Evolutionary conservation across 2,888 invertebrate species (phyloP).

Genomic region (Monoplex corrugatus): DNA sequence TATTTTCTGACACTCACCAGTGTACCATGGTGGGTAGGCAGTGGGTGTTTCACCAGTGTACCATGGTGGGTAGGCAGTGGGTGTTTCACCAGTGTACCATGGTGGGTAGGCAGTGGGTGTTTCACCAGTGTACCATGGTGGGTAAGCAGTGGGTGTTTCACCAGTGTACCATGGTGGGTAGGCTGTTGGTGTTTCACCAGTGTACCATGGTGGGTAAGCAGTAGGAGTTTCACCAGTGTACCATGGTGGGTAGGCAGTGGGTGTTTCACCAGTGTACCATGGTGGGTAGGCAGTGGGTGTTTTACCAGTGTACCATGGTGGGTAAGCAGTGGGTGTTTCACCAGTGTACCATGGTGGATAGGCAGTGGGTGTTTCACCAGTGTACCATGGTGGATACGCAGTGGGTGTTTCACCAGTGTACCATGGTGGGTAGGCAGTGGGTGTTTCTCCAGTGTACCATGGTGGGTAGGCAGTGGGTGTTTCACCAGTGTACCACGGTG

Average conservation of each 20-base stretch:
- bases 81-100: constrained; percentile 42
- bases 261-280: background rate
- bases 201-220: background rate
- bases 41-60: constrained; percentile 48
- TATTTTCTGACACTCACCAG: too few relatives aligned
- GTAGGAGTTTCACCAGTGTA: background rate
- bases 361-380: background rate
- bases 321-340: background rate
- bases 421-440: background rate
- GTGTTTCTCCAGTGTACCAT: background rate
- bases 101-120: constrained; percentile 12
- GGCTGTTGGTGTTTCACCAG: background rate
- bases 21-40: constrained; percentile 52
- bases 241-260: background rate
- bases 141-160: background rate
- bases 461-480: background rate
- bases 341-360: background rate
- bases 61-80: constrained; percentile 55
- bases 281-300: background rate
- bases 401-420: background rate
- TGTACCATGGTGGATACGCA: constrained; percentile 1
- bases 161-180: background rate
- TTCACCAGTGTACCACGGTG: background rate
- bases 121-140: background rate
- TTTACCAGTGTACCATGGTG: constrained; percentile 1